Conservation (phyloP, 2,113 vertebrate genomes). For the Arothron firmamentum region DNA sequence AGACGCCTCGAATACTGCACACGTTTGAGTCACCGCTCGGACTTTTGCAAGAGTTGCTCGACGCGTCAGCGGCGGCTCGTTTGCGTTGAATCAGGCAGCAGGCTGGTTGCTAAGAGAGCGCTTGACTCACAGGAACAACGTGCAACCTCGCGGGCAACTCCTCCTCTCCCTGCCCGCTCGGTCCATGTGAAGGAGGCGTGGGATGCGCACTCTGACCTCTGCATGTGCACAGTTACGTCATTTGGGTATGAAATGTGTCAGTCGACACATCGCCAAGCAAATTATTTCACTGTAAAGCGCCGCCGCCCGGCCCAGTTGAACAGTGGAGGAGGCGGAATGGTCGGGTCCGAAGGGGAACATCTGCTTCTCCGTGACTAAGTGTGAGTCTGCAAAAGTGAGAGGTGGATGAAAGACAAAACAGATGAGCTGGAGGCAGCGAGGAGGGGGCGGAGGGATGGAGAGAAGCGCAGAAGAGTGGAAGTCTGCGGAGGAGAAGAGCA, state of each 20-base stretch:
- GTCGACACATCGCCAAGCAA: too few species aligned
- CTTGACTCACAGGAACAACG: constrained; percentile 65
- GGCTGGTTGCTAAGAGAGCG: constrained; percentile 65
- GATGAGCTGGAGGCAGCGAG: constrained; percentile 43
- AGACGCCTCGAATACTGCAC: too few species aligned
- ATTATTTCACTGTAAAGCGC: too few species aligned
- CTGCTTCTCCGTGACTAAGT: constrained; percentile 40
- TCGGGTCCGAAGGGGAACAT: too few species aligned
- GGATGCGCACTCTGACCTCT: constrained; percentile 16
- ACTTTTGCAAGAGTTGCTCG: not conserved
- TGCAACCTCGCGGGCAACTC: constrained; percentile 36
- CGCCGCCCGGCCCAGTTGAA: too few species aligned
- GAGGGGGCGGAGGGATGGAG: constrained; percentile 15
- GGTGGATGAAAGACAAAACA: constrained; percentile 58
- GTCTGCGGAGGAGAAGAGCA: constrained; percentile 19
- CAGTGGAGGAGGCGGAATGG: too few species aligned
- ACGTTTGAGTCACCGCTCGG: too few species aligned
- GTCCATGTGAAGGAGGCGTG: constrained; percentile 30
- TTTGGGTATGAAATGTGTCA: too few species aligned
- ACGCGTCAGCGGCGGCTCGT: not conserved
- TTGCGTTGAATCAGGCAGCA: constrained; percentile 38
- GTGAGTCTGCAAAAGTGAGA: constrained; percentile 40
- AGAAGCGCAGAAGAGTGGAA: constrained; percentile 9
- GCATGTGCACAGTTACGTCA: not conserved
- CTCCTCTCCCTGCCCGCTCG: constrained; percentile 31